phyloP scores from a whole-genome alignment of 2,888 invertebrate species.

The Dorcus parallelipipedus region DNA sequence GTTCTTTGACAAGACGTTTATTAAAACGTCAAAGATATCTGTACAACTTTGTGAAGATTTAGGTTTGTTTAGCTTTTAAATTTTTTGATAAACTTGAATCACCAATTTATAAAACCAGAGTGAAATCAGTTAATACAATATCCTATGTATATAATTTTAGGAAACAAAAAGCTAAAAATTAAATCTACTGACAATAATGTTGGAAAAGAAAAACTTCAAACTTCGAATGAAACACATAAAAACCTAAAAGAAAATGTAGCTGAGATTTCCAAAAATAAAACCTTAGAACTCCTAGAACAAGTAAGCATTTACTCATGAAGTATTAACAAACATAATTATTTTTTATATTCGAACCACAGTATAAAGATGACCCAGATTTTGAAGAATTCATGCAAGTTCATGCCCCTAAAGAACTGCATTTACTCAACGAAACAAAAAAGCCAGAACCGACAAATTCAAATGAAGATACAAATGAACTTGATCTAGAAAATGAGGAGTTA shows the following conservation, averaged over 20 bases:
- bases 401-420: slow-evolving; percentile 51
- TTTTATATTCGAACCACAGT: slow-evolving; percentile 49
- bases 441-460: slow-evolving; percentile 36
- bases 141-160: slow-evolving; percentile 49
- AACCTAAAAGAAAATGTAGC: slow-evolving; percentile 39
- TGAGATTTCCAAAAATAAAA: slow-evolving; percentile 49
- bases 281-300: slow-evolving; percentile 65
- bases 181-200: slow-evolving; percentile 35
- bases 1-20: slow-evolving; percentile 79
- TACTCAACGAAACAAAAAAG: slow-evolving; percentile 22
- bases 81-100: not conserved
- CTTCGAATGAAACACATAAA: slow-evolving; percentile 23
- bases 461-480: slow-evolving; percentile 27
- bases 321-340: not conserved
- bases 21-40: slow-evolving; percentile 77
- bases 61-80: slow-evolving; percentile 45
- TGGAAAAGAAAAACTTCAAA: slow-evolving; percentile 30
- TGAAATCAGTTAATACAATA: too few relatives aligned
- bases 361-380: slow-evolving; percentile 86
- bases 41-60: slow-evolving; percentile 71
- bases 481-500: slow-evolving; percentile 32
- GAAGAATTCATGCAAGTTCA: slow-evolving; percentile 87
- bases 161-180: slow-evolving; percentile 50
- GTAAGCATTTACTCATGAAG: slow-evolving; percentile 41
- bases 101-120: slow-evolving; percentile 54